These are phyloP conservation scores for Osmoderma eremita DNA, from an alignment of 2,888 invertebrate species.

Conservation along the genomic window DNA sequence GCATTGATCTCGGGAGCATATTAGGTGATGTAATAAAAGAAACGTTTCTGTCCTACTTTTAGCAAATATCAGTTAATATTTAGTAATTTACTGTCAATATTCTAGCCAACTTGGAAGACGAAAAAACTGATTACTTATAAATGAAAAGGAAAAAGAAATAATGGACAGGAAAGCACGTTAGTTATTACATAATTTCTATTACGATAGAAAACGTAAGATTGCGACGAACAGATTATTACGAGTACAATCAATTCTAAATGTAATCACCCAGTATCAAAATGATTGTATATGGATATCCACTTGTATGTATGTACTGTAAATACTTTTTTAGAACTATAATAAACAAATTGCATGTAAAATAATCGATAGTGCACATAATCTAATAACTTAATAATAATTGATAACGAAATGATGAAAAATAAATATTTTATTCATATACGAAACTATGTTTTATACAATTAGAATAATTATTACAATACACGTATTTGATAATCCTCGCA, in stretches of 20 bases:
- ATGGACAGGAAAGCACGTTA: too few relatives aligned
- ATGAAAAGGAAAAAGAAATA: too few relatives aligned
- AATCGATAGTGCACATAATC: conserved; percentile 40
- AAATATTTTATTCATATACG: conserved; percentile 40
- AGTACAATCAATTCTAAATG: conserved; percentile 31
- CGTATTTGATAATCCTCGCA: conserved; percentile 42
- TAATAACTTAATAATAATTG: conserved; percentile 9
- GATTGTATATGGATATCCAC: conserved; percentile 25
- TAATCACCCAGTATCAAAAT: conserved; percentile 32
- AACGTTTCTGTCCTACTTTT: conserved; percentile 6
- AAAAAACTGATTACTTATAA: too few relatives aligned
- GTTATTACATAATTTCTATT: neutral
- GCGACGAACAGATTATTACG: conserved; percentile 21
- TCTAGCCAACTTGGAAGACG: too few relatives aligned
- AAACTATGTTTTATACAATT: conserved; percentile 42
- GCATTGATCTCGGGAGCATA: neutral
- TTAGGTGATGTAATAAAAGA: conserved; percentile 1
- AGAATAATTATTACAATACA: conserved; percentile 32
- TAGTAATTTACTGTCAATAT: too few relatives aligned
- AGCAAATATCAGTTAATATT: neutral
- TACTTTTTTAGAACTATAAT: conserved; percentile 19
- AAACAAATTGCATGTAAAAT: conserved; percentile 39
- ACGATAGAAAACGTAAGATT: neutral
- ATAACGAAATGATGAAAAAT: conserved; percentile 10
- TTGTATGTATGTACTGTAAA: conserved; percentile 30